Conservation (phyloP, 2,888 invertebrate genomes). For the Apeira syringaria region DNA sequence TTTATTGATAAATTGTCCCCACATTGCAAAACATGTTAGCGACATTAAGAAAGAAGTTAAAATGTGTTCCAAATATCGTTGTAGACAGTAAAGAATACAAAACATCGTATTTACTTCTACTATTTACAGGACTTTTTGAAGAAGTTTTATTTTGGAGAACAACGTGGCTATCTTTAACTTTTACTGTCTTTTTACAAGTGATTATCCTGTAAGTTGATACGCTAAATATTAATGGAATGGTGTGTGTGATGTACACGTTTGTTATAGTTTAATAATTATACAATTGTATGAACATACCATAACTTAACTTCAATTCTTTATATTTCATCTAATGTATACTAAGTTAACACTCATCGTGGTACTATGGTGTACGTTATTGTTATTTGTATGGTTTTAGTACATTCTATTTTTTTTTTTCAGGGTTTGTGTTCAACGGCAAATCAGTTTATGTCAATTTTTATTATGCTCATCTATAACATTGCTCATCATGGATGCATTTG, state of each 20-base stretch:
- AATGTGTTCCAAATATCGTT: slow-evolving; percentile 52
- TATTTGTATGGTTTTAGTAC: no score
- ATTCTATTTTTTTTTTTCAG: slow-evolving; percentile 46
- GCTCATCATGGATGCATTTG: slow-evolving; percentile 62
- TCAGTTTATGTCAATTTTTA: slow-evolving; percentile 58
- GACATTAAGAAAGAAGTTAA: slow-evolving; percentile 54
- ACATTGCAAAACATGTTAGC: slow-evolving; percentile 43
- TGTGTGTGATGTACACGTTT: no score
- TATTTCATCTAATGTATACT: no score
- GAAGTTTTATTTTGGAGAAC: slow-evolving; percentile 73
- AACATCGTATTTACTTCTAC: slow-evolving; percentile 51
- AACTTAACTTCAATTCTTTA: no score
- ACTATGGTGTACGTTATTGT: no score
- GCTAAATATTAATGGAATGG: no score
- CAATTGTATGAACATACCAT: no score
- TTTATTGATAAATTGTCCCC: not conserved
- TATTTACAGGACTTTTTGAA: slow-evolving; percentile 63
- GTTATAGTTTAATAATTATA: no score
- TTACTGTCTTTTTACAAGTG: slow-evolving; percentile 54
- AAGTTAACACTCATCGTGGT: no score
- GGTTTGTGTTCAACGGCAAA: slow-evolving; percentile 55
- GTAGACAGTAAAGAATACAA: slow-evolving; percentile 50
- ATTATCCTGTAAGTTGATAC: slow-evolving; percentile 62
- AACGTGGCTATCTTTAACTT: slow-evolving; percentile 63
- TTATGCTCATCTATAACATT: slow-evolving; percentile 48